Evolutionary conservation across 2,888 invertebrate species (phyloP), one percentile per base, ranked within the genome.

Genomic region (Nephrotoma flavescens): DNA sequence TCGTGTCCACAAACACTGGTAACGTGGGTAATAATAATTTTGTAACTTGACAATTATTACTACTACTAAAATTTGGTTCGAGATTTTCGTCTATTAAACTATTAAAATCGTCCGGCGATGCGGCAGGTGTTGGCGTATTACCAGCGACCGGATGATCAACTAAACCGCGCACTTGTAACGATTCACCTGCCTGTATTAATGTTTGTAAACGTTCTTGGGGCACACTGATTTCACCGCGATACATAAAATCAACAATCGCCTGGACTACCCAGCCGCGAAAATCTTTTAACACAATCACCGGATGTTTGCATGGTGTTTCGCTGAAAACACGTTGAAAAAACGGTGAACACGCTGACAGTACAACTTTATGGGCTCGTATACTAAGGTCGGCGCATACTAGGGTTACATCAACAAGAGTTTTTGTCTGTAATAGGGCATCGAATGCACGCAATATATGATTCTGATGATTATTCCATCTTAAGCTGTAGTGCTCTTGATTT

Each of bases 381-480:
- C 96, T 95, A 87, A 95, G 94, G 90, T 97, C 97, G 88, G 96
- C 95, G 91, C 97, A 97, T 85, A 97, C 97, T 88, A 97, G 94
- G 19, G 97, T 97, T 87, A 97, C 97, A 91, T 97, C 97, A 87
- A 97, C 97, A 87, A 97, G 94, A 7, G 95, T 95, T 92, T 97
- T 97, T 41, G 96, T 96, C 90, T 97, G 96, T 88, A 97, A 93
- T 88, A 97, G 93, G n/a, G 96, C 95, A 90, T 97, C 97, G 92
- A 98, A 97, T 86, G 97, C 96, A 89, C 96, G 94, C 89, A 97
- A 93, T 90, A 98, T 95, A 92, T 97, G 97, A 89, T 94, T 94
- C 91, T 96, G 97, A 93, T 97, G 97, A 93, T 97, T 97, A 93
- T 97, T 97, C 97, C 97, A 98, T 92, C 97, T 94, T 90, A 97